Base-by-base conservation (phyloP, 2,888 invertebrate species). In the Nasonia oneida region DNA sequence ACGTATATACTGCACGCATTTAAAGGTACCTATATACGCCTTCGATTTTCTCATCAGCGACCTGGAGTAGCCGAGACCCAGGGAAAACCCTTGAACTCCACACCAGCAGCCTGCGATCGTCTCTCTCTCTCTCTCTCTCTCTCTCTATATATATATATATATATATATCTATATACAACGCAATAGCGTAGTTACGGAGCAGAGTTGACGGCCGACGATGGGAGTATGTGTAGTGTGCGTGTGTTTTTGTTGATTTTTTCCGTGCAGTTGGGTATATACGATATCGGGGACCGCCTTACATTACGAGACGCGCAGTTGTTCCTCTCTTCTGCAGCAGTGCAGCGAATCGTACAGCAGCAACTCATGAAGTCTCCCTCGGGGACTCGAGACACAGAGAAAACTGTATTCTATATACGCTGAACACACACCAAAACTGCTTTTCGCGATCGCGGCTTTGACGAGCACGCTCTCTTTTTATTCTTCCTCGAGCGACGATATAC, bases 231-330 rank as follows among this genome's bases (percentile, higher is more conserved):
- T n/a, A n/a, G 23, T 67, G 14, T 33, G 67, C 33, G 23, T 67
- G 67, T 29, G 29, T 67, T 67, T 67, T 67, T 67, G 67, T 67
- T 67, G 67, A 67, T 67, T 67, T 67, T 67, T 67, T 67, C 14
- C 15, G 67, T 15, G 67, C 64, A 64, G 64, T 29, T 50, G n/a
- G 4, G 4, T 57, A n/a, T n/a, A 57, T 61, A 61, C 6, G n/a
- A 6, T n/a, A 18, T n/a, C 57, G 57, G n/a, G n/a, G 57, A 61
- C 57, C 57, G 57, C 57, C 57, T 61, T 61, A 61, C 57, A 61
- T 61, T 61, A 61, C 57, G 57, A 61, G 57, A n/a, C 57, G 57
- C 57, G 57, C 57, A 81, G 12, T 37, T 75, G 61, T 10, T 61
- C 61, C 39, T 73, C 23, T n/a, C 6, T 23, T 23, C 57, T n/a